Evolutionary conservation across 1,140 invertebrate genomes (phyloP), one percentile per base, ranked within the genome.

Genomic region (Listronotus oregonensis): DNA sequence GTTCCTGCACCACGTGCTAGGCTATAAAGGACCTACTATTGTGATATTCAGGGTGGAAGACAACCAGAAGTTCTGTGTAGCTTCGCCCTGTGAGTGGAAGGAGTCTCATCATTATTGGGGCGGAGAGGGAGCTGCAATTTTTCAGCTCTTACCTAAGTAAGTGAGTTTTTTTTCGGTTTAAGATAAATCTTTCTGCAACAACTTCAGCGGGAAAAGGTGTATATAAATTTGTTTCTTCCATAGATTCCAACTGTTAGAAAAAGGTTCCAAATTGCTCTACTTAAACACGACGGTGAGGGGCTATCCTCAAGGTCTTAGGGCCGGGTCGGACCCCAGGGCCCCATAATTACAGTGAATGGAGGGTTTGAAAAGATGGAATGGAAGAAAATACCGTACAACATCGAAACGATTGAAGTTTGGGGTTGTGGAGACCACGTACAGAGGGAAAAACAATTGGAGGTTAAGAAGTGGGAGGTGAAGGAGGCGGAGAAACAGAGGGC

Each of bases 401-500:
- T 91, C 0, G 73, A 83, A 54, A 82, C 80, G 14, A 81, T 90
- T 49, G 86, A 94, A 84, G 93, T 94, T 9, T 94, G 91, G 90
- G 91, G 91, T 15, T 93, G 91, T 75, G 91, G 91, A n/a, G 89
- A 91, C 75, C 82, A 83, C 75, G 77, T 79, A 76, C 86, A 81
- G 78, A 83, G 91, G 43, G 91, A 95, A 76, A 85, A 85, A 31
- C 93, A 96, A 80, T 77, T 92, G 60, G 91, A 95, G 68, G 88
- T 95, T 62, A 95, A 95, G 78, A 92, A 93, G 70, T 96, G 93
- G 92, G 91, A 95, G 77, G 87, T 91, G 0, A 90, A 90, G 74
- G 90, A 95, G 80, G 90, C 89, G 0, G 93, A 96, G 79, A 86
- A 89, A 67, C 89, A 93, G 66, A 80, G 89, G 47, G 83, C 84